Conservation (phyloP, 2,113 vertebrate genomes). For the Sylvilagus bachmani region DNA sequence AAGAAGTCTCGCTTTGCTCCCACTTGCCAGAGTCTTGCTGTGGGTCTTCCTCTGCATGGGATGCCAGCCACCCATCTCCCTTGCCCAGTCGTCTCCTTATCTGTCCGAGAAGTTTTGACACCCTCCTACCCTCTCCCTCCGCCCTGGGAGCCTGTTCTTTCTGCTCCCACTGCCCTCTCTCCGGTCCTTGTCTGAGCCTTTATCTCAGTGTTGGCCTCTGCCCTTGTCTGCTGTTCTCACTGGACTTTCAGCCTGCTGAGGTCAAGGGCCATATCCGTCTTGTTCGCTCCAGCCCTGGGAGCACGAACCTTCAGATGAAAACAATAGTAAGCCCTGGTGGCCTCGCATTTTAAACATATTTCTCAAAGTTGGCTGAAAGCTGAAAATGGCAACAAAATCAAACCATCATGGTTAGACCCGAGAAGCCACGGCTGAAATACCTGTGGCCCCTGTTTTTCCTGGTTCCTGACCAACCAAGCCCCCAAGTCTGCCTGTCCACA, state of each 20-base stretch:
- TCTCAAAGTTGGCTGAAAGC: slow-evolving; percentile 25
- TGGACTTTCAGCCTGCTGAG: background rate
- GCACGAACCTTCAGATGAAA: background rate
- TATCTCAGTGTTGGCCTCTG: background rate
- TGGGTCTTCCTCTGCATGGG: background rate
- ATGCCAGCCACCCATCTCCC: background rate
- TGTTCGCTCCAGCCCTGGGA: background rate
- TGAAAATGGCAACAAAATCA: background rate
- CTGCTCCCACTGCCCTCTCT: background rate
- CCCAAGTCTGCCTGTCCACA: slow-evolving; percentile 24
- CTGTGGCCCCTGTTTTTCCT: background rate
- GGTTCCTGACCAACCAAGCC: background rate
- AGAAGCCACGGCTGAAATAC: background rate
- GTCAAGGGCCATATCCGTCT: background rate
- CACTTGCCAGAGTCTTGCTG: background rate
- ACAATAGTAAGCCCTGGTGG: background rate
- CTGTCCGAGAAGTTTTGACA: background rate
- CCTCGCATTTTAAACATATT: slow-evolving; percentile 26
- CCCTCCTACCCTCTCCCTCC: rapidly evolving
- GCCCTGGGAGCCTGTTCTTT: rapidly evolving
- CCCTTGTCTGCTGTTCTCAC: background rate
- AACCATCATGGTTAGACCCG: background rate
- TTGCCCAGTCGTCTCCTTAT: background rate
- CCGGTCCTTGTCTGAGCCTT: background rate
- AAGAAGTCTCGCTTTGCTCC: background rate